phyloP scores from a whole-genome alignment of 2,797 vertebrate species.

The Pipistrellus kuhlii region DNA sequence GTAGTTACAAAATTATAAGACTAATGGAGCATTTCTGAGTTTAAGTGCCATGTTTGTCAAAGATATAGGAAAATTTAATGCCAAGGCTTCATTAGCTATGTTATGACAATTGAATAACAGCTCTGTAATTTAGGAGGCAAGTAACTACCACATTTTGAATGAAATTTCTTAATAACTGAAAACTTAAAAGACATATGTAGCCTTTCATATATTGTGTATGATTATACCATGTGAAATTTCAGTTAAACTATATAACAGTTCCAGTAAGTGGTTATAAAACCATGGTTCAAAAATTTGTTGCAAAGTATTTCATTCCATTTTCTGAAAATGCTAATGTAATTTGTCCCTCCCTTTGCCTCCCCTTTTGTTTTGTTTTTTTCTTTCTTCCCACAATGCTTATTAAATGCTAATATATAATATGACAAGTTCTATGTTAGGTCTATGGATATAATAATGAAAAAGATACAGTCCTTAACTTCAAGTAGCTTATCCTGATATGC shows the following conservation, averaged over 20 bases:
- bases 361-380: background rate
- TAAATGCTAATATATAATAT: background rate
- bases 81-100: slow-evolving; percentile 18
- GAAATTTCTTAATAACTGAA: slow-evolving; percentile 41
- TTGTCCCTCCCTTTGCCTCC: background rate
- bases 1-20: slow-evolving; percentile 31
- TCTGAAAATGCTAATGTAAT: background rate
- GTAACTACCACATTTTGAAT: slow-evolving; percentile 23
- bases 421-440: background rate
- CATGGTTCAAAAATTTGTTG: background rate
- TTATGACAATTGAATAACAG: slow-evolving; percentile 60
- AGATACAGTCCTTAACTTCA: background rate
- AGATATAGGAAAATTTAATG: background rate
- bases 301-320: background rate
- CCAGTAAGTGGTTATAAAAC: background rate
- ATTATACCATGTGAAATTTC: background rate
- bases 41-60: slow-evolving; percentile 49
- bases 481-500: background rate
- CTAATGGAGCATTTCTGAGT: slow-evolving; percentile 50
- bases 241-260: background rate
- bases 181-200: slow-evolving; percentile 26
- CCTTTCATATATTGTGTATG: background rate
- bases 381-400: background rate
- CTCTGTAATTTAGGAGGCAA: slow-evolving; percentile 19
- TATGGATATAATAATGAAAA: background rate